Evolutionary conservation across 2,797 vertebrate species (phyloP).

Genomic region (Morelia viridis): DNA sequence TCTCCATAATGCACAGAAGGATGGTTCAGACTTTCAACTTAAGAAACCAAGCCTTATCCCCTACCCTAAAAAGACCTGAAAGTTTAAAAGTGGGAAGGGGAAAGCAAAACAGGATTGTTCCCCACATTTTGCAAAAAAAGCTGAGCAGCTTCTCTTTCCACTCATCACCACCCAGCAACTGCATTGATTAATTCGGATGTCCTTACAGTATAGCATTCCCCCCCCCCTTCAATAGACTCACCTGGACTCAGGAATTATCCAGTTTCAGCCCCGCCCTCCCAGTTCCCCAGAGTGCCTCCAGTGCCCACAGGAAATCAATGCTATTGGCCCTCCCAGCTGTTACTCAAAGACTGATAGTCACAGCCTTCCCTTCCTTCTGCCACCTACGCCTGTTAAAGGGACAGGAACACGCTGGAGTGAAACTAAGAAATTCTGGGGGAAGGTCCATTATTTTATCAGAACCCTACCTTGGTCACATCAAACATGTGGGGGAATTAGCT

Average conservation of each 20-base stretch:
- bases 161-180: background rate
- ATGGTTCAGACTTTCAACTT: background rate
- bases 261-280: background rate
- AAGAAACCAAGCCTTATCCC: background rate
- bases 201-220: background rate
- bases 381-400: conserved; percentile 15
- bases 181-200: background rate
- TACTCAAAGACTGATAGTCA: background rate
- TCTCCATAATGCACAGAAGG: background rate
- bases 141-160: background rate
- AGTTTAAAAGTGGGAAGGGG: background rate
- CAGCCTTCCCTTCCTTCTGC: background rate
- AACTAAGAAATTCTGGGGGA: background rate
- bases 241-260: conserved; percentile 7
- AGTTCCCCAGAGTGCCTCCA: background rate
- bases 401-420: background rate
- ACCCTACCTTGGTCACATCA: background rate
- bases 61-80: background rate
- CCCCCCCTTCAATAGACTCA: background rate
- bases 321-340: background rate
- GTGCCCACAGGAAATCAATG: background rate
- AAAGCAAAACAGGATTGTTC: background rate
- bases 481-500: background rate
- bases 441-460: background rate
- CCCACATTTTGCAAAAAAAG: background rate